Evolutionary conservation across 1,140 invertebrate genomes (phyloP).

Genomic region (Oscheius sp.): DNA sequence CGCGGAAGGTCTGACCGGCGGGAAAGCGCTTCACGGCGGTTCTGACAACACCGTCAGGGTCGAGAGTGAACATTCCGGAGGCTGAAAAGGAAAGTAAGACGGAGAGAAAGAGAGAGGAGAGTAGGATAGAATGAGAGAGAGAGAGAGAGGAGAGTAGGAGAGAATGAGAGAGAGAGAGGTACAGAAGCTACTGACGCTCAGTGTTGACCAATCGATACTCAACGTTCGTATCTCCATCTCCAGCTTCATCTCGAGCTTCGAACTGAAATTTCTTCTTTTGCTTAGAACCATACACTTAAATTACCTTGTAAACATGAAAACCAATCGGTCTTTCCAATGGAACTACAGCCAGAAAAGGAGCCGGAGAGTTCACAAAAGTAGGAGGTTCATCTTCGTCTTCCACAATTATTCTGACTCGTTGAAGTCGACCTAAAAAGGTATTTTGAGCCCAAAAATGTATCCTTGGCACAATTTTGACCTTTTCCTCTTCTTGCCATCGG

Average conservation of each 20-base stretch:
- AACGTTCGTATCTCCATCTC: conserved; percentile 53
- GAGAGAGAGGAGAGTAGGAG: conserved; percentile 7
- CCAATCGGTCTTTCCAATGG: conserved; percentile 53
- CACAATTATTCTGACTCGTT: conserved; percentile 47
- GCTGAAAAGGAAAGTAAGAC: conserved; percentile 52
- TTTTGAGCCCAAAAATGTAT: too few relatives aligned
- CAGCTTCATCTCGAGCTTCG: conserved; percentile 52
- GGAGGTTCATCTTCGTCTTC: conserved; percentile 56
- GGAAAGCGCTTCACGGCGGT: conserved; percentile 47
- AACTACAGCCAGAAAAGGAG: conserved; percentile 55
- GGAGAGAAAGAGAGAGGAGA: too few relatives aligned
- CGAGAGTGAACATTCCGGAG: conserved; percentile 49
- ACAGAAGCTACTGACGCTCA: conserved; percentile 51
- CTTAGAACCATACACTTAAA: conserved; percentile 14
- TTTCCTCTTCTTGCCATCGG: neutral
- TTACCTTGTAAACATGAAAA: conserved; percentile 47
- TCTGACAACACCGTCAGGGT: conserved; percentile 48
- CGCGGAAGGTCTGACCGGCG: conserved; percentile 47
- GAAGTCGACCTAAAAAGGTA: conserved; percentile 46
- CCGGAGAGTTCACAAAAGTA: conserved; percentile 51
- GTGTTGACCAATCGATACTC: conserved; percentile 56
- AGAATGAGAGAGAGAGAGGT: conserved; percentile 2
- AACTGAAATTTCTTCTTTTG: conserved; percentile 41
- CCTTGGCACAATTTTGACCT: too few relatives aligned
- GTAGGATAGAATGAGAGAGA: conserved; percentile 7